Evolutionary conservation across 2,113 vertebrate species (phyloP).

Genomic region (Stigmatopora argus): DNA sequence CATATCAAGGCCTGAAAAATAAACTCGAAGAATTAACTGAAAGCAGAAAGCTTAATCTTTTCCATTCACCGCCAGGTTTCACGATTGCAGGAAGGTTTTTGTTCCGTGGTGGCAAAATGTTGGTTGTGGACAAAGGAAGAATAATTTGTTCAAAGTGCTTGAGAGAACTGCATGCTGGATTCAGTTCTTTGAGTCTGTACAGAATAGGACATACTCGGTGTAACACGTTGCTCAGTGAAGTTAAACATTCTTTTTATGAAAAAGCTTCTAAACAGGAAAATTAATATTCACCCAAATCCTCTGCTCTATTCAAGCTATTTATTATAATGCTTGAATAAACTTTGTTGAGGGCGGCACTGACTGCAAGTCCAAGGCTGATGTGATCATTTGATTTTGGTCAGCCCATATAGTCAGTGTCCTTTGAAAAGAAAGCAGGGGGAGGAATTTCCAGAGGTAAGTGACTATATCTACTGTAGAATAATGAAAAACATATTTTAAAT

Average conservation of each 20-base stretch:
- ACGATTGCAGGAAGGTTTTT: constrained; percentile 57
- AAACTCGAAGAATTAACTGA: constrained; percentile 8
- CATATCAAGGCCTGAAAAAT: constrained; percentile 44
- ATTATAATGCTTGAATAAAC: constrained; percentile 16
- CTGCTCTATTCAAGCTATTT: neutral
- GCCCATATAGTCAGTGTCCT: constrained; percentile 1
- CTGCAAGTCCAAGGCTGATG: constrained; percentile 59
- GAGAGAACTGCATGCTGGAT: constrained; percentile 44
- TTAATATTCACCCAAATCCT: neutral
- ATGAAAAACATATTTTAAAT: no score
- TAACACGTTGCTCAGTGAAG: neutral
- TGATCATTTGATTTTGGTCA: constrained; percentile 39
- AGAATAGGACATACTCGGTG: neutral
- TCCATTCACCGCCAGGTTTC: constrained; percentile 33
- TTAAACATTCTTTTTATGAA: neutral
- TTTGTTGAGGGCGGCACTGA: constrained; percentile 13
- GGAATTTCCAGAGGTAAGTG: constrained; percentile 34
- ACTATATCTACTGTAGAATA: neutral
- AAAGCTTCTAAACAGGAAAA: constrained; percentile 1
- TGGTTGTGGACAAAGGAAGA: constrained; percentile 67
- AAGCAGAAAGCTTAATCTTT: constrained; percentile 17
- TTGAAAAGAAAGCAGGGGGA: constrained; percentile 17
- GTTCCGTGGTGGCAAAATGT: constrained; percentile 56
- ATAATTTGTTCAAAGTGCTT: constrained; percentile 51
- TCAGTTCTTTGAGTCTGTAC: no score